Evolutionary conservation across 64 coral and sea anemone genomes (phyloP), one percentile per base, ranked within the genome.

Genomic region (Exaiptasia diaphana): DNA sequence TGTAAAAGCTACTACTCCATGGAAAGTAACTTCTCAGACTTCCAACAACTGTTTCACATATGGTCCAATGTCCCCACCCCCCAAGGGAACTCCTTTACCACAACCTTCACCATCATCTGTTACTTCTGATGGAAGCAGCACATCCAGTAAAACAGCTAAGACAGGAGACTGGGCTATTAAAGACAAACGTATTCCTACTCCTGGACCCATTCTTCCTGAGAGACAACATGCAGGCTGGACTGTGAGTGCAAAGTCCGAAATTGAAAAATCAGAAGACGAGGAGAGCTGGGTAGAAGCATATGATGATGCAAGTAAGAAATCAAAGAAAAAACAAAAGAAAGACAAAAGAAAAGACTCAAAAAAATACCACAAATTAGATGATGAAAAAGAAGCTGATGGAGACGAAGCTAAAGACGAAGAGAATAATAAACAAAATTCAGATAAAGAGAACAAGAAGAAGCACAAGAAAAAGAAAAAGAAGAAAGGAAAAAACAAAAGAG

Each of bases 51-150:
- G 22, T 35, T 35, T 35, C 32, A 21, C 38, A 0, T 95, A 83
- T 80, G 91, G 91, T 4, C 91, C 91, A 21, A 95, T 95, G 91
- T 95, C 91, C 42, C 91, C 91, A 73, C 91, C 91, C 28, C 80
- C 86, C 24, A 76, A 33, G 36, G 80, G 74, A 20, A 71, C 45
- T 20, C 14, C 62, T 18, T 71, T 60, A 9, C 86, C 86, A 50
- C 86, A 89, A 55, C 80, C 62, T 30, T 90, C 91, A 29, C 91
- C 91, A 18, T 68, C 67, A 22, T 93, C 90, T 28, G 84, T 70
- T 0, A 50, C 80, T 12, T 95, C 91, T 1, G 91, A 95, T 58
- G 39, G 24, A 15, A 95, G 91, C 37, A 89, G 73, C 46, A 67
- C 79, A 1, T 95, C 91, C 37, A 95, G 91, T 74, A 36, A 89